phyloP scores from a whole-genome alignment of 2,113 vertebrate species.

The Psophia crepitans region DNA sequence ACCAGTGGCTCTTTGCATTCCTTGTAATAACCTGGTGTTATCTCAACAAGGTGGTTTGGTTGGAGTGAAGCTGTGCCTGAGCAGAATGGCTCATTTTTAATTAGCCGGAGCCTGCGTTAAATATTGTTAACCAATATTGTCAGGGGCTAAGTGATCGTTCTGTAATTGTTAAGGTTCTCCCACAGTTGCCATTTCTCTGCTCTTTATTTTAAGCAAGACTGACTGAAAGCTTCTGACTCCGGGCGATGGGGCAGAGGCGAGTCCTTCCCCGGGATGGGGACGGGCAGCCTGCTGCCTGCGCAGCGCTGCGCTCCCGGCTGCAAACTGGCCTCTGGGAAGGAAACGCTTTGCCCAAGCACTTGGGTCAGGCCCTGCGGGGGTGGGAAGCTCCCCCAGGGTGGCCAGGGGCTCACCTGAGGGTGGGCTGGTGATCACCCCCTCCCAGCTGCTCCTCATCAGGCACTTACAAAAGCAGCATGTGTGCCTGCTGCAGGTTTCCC shows the following conservation, averaged over 20 bases:
- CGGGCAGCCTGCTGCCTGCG: too few species aligned
- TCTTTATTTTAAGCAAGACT: background rate
- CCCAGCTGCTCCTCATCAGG: rapidly evolving
- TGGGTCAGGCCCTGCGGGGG: background rate
- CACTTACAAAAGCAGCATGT: background rate
- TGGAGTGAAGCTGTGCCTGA: background rate
- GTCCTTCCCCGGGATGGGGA: background rate
- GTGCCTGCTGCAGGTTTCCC: rapidly evolving
- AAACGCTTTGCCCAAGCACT: rapidly evolving
- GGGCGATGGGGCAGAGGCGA: background rate
- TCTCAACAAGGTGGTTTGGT: background rate
- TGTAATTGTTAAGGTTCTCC: background rate
- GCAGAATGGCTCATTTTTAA: background rate
- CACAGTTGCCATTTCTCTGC: background rate
- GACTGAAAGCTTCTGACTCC: background rate
- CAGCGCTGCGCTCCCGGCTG: background rate
- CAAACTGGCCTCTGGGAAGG: background rate
- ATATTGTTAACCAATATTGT: background rate
- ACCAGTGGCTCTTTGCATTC: background rate
- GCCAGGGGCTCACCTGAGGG: background rate
- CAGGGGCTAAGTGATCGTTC: background rate
- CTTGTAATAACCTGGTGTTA: background rate
- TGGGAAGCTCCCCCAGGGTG: background rate
- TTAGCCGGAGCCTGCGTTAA: background rate
- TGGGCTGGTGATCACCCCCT: rapidly evolving